phyloP scores from a whole-genome alignment of 2,797 vertebrate genomes.

The Nannoperca obscura region DNA sequence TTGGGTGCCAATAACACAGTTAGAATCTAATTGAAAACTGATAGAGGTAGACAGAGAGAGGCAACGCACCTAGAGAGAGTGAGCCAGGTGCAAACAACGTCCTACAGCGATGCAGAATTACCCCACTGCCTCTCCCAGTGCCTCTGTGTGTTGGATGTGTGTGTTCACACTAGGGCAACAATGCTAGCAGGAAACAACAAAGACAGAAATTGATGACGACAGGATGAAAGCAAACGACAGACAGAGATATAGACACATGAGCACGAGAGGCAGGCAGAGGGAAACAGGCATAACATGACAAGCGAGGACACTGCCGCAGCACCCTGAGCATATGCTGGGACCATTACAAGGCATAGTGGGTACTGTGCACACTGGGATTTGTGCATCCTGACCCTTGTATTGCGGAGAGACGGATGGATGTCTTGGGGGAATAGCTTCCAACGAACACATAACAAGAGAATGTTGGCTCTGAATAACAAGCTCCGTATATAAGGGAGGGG shows the following conservation, averaged over 20 bases:
- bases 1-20: slow-evolving; percentile 15
- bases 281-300: slow-evolving; percentile 40
- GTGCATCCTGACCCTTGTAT: slow-evolving; percentile 1
- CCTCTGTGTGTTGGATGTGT: slow-evolving; percentile 11
- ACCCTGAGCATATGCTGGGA: slow-evolving; percentile 33
- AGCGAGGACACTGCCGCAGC: slow-evolving; percentile 14
- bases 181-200: slow-evolving; percentile 30
- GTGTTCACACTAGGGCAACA: slow-evolving; percentile 24
- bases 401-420: neutral
- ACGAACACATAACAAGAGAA: slow-evolving; percentile 18
- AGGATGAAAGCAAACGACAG: slow-evolving; percentile 25
- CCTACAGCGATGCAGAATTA: slow-evolving; percentile 20
- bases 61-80: neutral
- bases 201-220: slow-evolving; percentile 40
- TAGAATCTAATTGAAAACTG: slow-evolving; percentile 43
- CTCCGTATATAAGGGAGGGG: neutral
- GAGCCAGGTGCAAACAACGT: slow-evolving; percentile 39
- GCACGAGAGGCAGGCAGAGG: slow-evolving; percentile 12
- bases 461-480: slow-evolving; percentile 25
- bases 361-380: slow-evolving; percentile 16
- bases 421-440: slow-evolving; percentile 22
- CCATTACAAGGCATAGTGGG: slow-evolving; percentile 15
- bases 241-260: slow-evolving; percentile 18
- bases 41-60: slow-evolving; percentile 18
- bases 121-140: neutral